These are phyloP conservation scores for Phrynosoma platyrhinos DNA, from an alignment of 2,113 vertebrate species.

Conservation along the genomic window DNA sequence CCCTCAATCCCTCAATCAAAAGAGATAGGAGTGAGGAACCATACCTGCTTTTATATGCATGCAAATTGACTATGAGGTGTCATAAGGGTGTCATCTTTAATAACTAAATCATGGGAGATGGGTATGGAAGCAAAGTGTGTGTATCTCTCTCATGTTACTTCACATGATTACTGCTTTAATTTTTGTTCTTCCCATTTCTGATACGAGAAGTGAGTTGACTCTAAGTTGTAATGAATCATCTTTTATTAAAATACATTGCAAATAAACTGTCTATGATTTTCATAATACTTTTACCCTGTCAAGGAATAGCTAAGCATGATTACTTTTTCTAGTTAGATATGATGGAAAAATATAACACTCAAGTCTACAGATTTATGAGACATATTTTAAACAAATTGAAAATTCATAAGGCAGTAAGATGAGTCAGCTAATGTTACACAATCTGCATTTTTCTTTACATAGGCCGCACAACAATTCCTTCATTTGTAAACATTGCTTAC, in stretches of 20 bases:
- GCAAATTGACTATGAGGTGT: too few species aligned
- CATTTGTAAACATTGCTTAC: constrained; percentile 66
- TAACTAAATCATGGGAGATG: too few species aligned
- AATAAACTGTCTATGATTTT: neutral
- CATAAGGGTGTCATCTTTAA: too few species aligned
- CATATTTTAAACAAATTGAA: neutral
- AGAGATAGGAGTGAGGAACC: too few species aligned
- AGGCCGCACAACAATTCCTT: neutral
- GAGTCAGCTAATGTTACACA: neutral
- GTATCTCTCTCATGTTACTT: too few species aligned
- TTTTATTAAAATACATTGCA: neutral
- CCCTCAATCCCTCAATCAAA: too few species aligned
- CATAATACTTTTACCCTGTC: neutral
- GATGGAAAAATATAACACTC: neutral
- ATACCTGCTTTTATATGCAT: too few species aligned
- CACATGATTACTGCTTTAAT: too few species aligned
- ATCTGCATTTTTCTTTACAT: neutral
- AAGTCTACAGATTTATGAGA: constrained; percentile 6
- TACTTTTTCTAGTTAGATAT: neutral
- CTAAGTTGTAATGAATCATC: neutral
- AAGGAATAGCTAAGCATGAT: neutral
- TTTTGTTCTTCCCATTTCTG: too few species aligned
- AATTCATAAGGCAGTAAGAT: constrained; percentile 2
- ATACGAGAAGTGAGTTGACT: neutral
- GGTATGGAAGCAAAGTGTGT: too few species aligned